A percentile compares a stretch with the other conserved stretches of the same genome.
phyloP scores from a whole-genome alignment of 2,113 vertebrate species.

The Cathartes aura region DNA sequence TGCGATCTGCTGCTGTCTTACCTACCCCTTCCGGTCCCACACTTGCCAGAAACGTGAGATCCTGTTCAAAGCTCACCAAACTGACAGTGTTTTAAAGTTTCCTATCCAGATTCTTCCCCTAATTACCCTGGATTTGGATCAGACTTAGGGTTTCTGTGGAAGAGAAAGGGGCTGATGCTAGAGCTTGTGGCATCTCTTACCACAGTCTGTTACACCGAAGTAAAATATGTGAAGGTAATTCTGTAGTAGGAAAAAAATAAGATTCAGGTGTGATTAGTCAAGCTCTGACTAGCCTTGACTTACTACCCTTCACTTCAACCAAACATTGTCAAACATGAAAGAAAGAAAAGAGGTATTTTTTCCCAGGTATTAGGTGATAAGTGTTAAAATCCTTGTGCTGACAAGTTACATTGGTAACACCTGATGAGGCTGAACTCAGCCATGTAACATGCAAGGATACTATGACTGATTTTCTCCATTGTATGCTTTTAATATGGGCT shows the following conservation, averaged over 20 bases:
- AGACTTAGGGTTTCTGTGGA: background rate
- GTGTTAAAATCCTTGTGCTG: background rate
- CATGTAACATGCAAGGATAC: background rate
- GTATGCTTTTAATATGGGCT: background rate
- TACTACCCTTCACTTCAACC: background rate
- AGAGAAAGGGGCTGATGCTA: background rate
- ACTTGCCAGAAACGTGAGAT: accelerated
- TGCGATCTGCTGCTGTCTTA: background rate
- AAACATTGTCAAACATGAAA: background rate
- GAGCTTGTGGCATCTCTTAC: background rate
- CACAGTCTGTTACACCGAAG: accelerated
- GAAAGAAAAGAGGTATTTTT: background rate
- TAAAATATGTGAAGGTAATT: background rate
- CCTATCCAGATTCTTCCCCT: background rate
- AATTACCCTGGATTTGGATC: background rate
- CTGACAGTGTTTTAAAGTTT: background rate
- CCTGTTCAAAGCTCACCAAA: background rate
- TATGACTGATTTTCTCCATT: background rate
- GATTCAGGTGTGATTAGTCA: background rate
- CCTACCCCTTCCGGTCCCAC: background rate
- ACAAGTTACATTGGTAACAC: background rate
- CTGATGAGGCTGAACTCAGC: background rate
- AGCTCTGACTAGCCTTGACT: background rate
- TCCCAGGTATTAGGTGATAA: background rate
- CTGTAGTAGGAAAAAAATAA: background rate